Evolutionary conservation across 2,113 vertebrate species (phyloP), one percentile per base, ranked within the genome.

Genomic region (Sebastes schlegelii): DNA sequence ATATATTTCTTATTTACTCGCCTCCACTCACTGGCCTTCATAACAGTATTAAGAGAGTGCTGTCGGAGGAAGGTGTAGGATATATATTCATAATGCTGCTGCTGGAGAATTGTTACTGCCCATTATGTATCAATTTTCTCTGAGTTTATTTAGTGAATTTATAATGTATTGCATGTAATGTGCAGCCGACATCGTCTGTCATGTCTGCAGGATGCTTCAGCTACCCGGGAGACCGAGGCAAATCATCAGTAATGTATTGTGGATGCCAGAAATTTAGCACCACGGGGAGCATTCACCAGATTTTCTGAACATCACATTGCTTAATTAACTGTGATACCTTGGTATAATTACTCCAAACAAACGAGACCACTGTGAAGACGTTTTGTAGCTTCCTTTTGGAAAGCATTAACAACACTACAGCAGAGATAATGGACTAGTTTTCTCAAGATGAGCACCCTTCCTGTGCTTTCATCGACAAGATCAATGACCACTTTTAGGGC

Each of bases 261-360:
- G 51, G 75, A 79, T 85, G 76, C 17, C 65, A 54, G 55, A 72
- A 61, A 60, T 77, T 13, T 57, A 52, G 71, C 75, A 68, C 75
- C 43, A 46, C 13, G 4, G 83, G 71, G 67, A 77, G 46, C 60
- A 43, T 82, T 81, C 49, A 55, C 40, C 69, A 72, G 42, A 82
- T 79, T 79, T 79, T 60, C 26, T 68, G 55, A 80, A 77, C 68
- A 74, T 84, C 9, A 55, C 34, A 49, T 78, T 84, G 69, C 78
- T 52, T 78, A 78, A 79, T 85, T 88, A 76, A 76, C 54, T 85
- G 61, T 52, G 45, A 82, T 82, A 79, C 74, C 61, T 66, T 40
- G 52, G 13, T 70, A 16, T 83, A 80, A 80, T 84, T 62, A 78
- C 64, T 54, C 8, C 60, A 62, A 75, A 79, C 79, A 88, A 82